Conservation (phyloP, 2,113 vertebrate genomes). For the Callopanchax toddi region DNA sequence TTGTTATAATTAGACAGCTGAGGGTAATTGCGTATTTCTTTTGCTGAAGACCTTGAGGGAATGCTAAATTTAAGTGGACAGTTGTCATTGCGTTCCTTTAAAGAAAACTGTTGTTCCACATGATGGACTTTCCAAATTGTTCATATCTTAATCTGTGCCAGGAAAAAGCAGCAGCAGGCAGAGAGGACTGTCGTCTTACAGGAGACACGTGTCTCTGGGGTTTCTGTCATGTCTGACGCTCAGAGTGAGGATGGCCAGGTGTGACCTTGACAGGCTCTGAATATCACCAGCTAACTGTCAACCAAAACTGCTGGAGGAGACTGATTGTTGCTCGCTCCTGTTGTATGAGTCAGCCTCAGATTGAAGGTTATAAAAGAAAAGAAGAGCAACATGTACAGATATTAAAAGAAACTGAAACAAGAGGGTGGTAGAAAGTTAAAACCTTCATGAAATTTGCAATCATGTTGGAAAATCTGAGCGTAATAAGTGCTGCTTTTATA, state of each 20-base stretch:
- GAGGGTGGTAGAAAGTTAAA: neutral
- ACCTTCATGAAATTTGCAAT: neutral
- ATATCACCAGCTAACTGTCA: conserved; percentile 28
- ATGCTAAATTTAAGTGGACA: conserved; percentile 16
- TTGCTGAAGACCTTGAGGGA: conserved; percentile 23
- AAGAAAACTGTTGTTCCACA: conserved; percentile 67
- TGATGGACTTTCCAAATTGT: conserved; percentile 73
- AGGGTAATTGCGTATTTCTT: conserved; percentile 41
- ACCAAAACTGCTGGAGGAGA: conserved; percentile 13
- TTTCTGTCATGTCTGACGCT: conserved; percentile 39
- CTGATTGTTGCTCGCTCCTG: neutral
- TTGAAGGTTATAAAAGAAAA: neutral
- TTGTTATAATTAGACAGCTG: conserved; percentile 30
- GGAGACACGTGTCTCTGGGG: conserved; percentile 46
- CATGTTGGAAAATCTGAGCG: conserved; percentile 5
- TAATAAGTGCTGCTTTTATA: neutral
- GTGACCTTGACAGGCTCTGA: conserved; percentile 64
- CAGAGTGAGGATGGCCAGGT: conserved; percentile 18
- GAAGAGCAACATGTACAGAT: neutral
- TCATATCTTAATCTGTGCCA: conserved; percentile 54
- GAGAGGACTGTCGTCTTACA: conserved; percentile 43
- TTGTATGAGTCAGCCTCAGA: neutral
- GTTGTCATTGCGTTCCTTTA: conserved; percentile 36
- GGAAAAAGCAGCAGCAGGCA: conserved; percentile 32
- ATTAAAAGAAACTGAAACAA: conserved; percentile 1